Evolutionary conservation across 2,797 vertebrate species (phyloP), one percentile per base, ranked within the genome.

Genomic region (Siniperca scherzeri): DNA sequence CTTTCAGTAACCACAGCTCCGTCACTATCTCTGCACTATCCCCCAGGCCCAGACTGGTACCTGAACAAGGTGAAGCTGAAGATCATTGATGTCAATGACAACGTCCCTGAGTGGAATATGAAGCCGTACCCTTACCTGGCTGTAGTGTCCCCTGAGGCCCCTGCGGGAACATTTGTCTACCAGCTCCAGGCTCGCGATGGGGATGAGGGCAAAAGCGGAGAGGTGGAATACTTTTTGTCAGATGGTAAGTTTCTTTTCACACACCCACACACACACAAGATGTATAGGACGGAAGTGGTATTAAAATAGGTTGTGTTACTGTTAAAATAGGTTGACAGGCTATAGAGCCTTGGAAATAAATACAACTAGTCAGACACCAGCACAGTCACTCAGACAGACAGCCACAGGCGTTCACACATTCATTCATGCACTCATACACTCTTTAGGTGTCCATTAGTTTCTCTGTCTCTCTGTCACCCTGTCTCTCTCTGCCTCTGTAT

Each of bases 81-180:
- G 38, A 97, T 97, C 87, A 94, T 93, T 16, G 97, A 98, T 0
- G 96, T 97, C 77, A 98, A 98, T 0, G 97, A 98, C 93, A 97
- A 97, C 0, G 82, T 94, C 11, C 97, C 97, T 1, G 95, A 96
- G 60, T 98, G 97, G 97, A 94, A 89, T 83, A 97, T 98, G 97
- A 94, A 96, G 81, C 97, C 96, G 0, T 96, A 95, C 80, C 97
- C 97, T 0, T 98, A 96, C 94, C 85, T 96, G 92, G 95, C 97
- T 14, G 95, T 96, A 40, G 97, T 98, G 75, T 95, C 96, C 64
- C 95, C 96, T 0, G 93, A 93, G 64, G 96, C 96, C 64, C 46
- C 66, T 0, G 82, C 79, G 2, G 96, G 96, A 42, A 95, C 95
- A 2, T 86, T 96, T 33, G 97, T 98, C 33, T 98, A 97, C 93